phyloP scores from a whole-genome alignment of 2,888 invertebrate species.

The Polydrusus cervinus region DNA sequence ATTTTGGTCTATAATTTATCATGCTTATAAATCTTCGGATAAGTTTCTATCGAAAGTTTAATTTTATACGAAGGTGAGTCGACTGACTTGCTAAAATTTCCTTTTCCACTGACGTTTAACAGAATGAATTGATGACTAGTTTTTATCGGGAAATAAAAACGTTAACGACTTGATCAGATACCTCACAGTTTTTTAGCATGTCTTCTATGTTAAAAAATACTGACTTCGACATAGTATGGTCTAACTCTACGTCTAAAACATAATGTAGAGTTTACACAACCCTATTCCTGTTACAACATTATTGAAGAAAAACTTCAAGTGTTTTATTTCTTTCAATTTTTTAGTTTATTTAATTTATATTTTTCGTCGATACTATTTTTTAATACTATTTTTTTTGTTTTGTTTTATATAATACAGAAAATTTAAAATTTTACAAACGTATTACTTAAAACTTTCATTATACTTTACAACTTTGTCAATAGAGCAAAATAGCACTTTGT shows the following conservation, averaged over 20 bases:
- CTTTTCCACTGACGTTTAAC: constrained; percentile 30
- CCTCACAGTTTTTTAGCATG: too few relatives aligned
- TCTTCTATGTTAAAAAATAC: neutral
- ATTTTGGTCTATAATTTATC: constrained; percentile 55
- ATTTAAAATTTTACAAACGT: neutral
- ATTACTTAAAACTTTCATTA: constrained; percentile 1
- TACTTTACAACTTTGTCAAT: constrained; percentile 9
- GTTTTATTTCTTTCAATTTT: too few relatives aligned
- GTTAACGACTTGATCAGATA: neutral
- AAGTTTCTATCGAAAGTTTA: constrained; percentile 53
- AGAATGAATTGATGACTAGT: constrained; percentile 47
- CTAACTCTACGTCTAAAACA: too few relatives aligned
- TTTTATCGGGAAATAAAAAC: constrained; percentile 26
- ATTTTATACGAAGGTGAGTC: constrained; percentile 55
- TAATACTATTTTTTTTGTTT: neutral
- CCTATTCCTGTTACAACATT: too few relatives aligned
- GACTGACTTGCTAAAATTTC: constrained; percentile 54
- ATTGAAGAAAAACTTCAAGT: too few relatives aligned
- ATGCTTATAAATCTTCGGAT: constrained; percentile 54
- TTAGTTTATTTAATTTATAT: too few relatives aligned
- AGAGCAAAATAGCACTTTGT: neutral
- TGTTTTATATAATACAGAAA: neutral
- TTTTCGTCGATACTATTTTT: too few relatives aligned
- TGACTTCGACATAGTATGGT: too few relatives aligned
- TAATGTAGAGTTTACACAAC: too few relatives aligned